A percentile compares a stretch with the other conserved stretches of the same genome.
Conservation (phyloP, 2,113 vertebrate species). For the Pelusios castaneus region DNA sequence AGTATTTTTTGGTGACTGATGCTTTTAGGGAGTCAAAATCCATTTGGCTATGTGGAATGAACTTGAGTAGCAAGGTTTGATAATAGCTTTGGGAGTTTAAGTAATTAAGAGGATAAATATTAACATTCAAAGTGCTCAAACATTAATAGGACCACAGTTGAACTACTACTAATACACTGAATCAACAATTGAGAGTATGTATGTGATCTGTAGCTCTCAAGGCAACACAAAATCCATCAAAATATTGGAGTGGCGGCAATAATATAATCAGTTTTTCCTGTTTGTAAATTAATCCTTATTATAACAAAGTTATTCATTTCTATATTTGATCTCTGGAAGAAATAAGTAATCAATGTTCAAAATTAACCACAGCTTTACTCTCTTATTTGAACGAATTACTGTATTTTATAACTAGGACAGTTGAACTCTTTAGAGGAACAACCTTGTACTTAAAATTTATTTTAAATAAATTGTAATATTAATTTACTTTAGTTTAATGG, state of each 20-base stretch:
- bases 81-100: not conserved
- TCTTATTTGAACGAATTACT: not conserved
- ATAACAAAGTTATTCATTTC: not conserved
- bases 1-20: not conserved
- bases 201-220: not conserved
- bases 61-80: not conserved
- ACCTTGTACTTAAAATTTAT: not conserved
- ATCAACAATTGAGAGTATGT: no score
- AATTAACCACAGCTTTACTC: not conserved
- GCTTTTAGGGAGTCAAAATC: not conserved
- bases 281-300: not conserved
- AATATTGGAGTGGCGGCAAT: not conserved
- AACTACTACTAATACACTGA: not conserved
- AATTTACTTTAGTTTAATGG: not conserved
- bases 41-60: not conserved
- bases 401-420: not conserved
- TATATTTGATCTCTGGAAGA: not conserved
- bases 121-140: not conserved
- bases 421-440: not conserved
- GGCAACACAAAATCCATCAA: not conserved
- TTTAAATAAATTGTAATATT: not conserved
- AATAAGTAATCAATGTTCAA: not conserved
- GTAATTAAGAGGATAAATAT: not conserved
- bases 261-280: not conserved
- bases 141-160: not conserved